These are phyloP conservation scores for Protophormia terraenovae DNA, from an alignment of 2,888 invertebrate species.

Conservation along the genomic window DNA sequence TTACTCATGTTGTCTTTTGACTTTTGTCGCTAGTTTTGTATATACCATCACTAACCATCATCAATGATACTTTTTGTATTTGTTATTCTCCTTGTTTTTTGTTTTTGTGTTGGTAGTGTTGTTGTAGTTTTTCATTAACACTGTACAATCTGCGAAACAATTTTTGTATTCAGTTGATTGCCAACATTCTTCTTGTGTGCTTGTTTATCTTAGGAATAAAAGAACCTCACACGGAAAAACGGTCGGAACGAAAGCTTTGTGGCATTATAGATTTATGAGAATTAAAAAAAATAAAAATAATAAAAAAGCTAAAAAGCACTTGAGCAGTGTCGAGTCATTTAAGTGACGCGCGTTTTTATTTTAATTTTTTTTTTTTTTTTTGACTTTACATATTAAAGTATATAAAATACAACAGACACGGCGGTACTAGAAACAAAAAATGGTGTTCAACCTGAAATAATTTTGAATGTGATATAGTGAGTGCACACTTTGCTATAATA, in stretches of 20 bases:
- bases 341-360: constrained; percentile 40
- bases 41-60: neutral
- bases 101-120: constrained; percentile 3
- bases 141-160: constrained; percentile 30
- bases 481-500: neutral
- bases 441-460: neutral
- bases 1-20: neutral
- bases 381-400: neutral
- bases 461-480: neutral
- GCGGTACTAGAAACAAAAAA: neutral
- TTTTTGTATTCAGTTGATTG: constrained; percentile 54
- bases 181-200: constrained; percentile 56
- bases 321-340: constrained; percentile 15
- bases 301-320: neutral
- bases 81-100: neutral
- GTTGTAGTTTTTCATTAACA: constrained; percentile 21
- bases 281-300: constrained; percentile 7
- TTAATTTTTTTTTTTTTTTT: neutral
- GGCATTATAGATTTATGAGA: constrained; percentile 3
- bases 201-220: constrained; percentile 11
- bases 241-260: constrained; percentile 17
- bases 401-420: neutral
- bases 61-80: neutral
- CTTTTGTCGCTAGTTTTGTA: neutral
- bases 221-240: neutral